Conservation (phyloP, 2,113 vertebrate genomes). For the Mohoua ochrocephala region DNA sequence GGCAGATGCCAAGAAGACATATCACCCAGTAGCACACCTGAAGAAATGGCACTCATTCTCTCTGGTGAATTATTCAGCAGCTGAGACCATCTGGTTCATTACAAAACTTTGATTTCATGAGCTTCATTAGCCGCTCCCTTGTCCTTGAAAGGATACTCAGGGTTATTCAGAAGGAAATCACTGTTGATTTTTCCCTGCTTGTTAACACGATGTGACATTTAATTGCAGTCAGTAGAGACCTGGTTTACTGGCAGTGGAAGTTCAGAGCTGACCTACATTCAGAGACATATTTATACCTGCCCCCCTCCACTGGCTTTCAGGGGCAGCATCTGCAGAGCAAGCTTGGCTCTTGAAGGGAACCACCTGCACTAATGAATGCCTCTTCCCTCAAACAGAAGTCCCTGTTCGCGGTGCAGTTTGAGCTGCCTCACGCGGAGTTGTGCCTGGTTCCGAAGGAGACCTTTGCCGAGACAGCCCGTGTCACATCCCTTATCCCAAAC, state of each 20-base stretch:
- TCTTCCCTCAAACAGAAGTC: background rate
- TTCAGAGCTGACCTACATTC: slow-evolving; percentile 34
- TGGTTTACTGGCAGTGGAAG: background rate
- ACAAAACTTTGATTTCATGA: background rate
- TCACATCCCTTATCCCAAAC: rapidly evolving
- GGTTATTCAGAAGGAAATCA: background rate
- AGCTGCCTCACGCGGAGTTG: background rate
- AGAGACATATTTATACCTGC: background rate
- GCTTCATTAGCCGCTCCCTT: background rate
- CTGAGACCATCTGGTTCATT: slow-evolving; percentile 14
- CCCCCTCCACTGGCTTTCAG: background rate
- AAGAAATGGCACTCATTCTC: background rate
- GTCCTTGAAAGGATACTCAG: background rate
- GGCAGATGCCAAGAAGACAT: background rate
- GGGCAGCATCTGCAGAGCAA: background rate
- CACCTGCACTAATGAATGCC: background rate
- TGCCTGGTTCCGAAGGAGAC: background rate
- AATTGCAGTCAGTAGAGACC: slow-evolving; percentile 1
- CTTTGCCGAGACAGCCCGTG: rapidly evolving
- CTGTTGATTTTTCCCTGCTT: background rate
- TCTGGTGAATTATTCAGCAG: slow-evolving; percentile 13
- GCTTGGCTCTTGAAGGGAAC: background rate
- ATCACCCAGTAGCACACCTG: background rate
- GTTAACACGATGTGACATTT: slow-evolving; percentile 32
- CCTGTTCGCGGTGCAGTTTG: rapidly evolving